Evolutionary conservation across 1,140 invertebrate species (phyloP), one percentile per base, ranked within the genome.

Genomic region (Saccostrea cuccullata): DNA sequence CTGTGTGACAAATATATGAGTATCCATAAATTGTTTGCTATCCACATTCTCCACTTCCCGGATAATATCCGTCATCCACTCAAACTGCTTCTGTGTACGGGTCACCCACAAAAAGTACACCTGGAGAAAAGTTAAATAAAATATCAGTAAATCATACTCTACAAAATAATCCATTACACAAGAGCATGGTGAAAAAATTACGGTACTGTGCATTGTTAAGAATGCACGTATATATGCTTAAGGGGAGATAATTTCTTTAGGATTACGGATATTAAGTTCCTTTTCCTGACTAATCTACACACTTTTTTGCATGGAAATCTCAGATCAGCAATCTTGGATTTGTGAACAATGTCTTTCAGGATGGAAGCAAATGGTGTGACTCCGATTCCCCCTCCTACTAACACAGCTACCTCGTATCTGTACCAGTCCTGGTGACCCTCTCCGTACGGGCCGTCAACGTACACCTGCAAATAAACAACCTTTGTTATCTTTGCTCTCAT

Each of bases 31-130:
- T 93, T 98, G 97, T 2, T 98, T 98, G 15, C 98, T 98, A 94
- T 99, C 99, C 93, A 98, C 98, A 84, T 97, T 97, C 94, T 99
- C 99, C 0, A 99, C 98, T 93, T 99, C 98, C 70, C 98, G 96
- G 40, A 99, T 96, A 26, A 99, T 99, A 94, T 99, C 99, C 90
- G 99, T 99, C 95, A 99, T 99, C 99, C 93, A 99, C 95, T 99
- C 99, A 94, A 99, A 99, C 93, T 99, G 98, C 90, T 99, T 98
- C 95, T 99, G 99, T 0, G 98, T 99, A 2, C 98, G 98, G 93
- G 99, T 99, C 91, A 99, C 99, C 99, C 99, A 99, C n/a, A 99
- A 95, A 95, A 99, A 99, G 95, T 99, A 99, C 0, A 99, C 98
- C 98, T 98, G 91, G 36, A 85, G 17, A 64, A 60, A 58, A 85